A percentile compares a stretch with the other conserved stretches of the same genome.
phyloP scores from a whole-genome alignment of 2,113 vertebrate species.

The Rhegmatorhina hoffmannsi region DNA sequence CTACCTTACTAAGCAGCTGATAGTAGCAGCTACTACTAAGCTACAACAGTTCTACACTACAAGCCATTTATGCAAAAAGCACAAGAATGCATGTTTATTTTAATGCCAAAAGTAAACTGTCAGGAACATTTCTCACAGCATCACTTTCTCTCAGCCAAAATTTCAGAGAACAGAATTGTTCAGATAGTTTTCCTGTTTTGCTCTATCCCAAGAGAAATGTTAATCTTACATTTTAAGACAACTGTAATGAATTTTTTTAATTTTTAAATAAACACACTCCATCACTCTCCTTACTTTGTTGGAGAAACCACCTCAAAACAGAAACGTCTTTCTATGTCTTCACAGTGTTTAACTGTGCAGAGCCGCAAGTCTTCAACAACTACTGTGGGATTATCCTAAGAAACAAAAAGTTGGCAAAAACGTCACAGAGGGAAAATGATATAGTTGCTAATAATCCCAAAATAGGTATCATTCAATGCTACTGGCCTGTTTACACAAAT shows the following conservation, averaged over 20 bases:
- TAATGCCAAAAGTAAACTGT: not conserved
- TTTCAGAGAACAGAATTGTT: not conserved
- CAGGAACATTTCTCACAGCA: not conserved
- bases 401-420: not conserved
- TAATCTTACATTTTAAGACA: not conserved
- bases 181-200: constrained; percentile 9
- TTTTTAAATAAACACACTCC: not conserved
- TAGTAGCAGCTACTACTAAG: not conserved
- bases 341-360: constrained; percentile 96
- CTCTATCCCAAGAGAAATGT: not conserved
- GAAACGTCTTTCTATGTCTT: constrained; percentile 95
- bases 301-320: constrained; percentile 98
- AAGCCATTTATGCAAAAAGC: not conserved
- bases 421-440: not conserved
- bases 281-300: constrained; percentile 87
- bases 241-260: not conserved
- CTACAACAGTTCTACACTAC: not conserved
- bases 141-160: not conserved
- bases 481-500: not conserved
- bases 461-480: not conserved
- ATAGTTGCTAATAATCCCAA: not conserved
- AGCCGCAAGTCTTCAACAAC: constrained; percentile 95
- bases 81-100: constrained; percentile 1
- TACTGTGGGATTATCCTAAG: constrained; percentile 93
- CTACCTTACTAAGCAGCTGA: not conserved